These are phyloP conservation scores for Cephus spinipes DNA, from an alignment of 2,888 invertebrate species.

Conservation along the genomic window DNA sequence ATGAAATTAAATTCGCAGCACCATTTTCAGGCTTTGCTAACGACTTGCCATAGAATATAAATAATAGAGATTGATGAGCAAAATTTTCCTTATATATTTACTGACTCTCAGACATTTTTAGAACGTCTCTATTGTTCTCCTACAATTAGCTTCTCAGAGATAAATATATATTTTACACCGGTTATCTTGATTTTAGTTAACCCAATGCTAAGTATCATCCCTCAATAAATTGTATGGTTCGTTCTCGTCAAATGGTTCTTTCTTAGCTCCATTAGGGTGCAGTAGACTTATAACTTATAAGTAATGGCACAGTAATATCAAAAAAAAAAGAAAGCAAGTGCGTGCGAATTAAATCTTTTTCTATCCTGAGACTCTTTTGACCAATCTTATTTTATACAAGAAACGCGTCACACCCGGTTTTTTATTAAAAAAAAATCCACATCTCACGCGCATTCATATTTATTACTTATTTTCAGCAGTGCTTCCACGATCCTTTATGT, in stretches of 20 bases:
- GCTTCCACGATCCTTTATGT: neutral
- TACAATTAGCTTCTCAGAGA: neutral
- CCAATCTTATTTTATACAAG: neutral
- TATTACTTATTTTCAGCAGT: neutral
- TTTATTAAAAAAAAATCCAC: neutral
- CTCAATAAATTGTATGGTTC: neutral
- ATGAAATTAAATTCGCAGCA: conserved; percentile 26
- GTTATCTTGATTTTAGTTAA: neutral
- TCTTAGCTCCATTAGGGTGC: neutral
- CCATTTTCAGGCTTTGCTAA: too few species aligned
- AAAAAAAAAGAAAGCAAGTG: neutral
- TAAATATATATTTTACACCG: neutral
- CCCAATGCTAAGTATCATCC: neutral
- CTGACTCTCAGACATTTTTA: too few species aligned
- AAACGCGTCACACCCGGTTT: neutral
- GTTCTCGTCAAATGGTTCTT: neutral
- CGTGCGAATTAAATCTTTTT: neutral
- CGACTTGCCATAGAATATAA: too few species aligned
- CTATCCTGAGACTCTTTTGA: neutral
- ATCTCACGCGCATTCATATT: neutral
- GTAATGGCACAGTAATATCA: neutral
- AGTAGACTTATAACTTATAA: neutral
- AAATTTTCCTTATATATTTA: too few species aligned
- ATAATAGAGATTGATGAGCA: too few species aligned
- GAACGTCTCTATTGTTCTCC: too few species aligned